Conservation (phyloP, 2,888 invertebrate species). For the Diabrotica balteata region DNA sequence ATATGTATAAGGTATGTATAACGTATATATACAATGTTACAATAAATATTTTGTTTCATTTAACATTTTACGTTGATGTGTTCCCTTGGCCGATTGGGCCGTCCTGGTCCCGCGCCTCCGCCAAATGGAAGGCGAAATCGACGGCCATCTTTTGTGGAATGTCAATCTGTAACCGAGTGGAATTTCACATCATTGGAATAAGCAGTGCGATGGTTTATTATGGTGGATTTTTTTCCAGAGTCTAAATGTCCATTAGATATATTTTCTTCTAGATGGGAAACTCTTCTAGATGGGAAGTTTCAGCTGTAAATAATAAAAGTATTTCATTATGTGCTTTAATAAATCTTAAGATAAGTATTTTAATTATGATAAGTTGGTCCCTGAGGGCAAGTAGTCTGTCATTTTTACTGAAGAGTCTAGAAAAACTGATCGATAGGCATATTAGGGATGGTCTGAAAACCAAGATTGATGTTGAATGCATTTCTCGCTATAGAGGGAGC, state of each 20-base stretch:
- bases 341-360: no score
- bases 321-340: no score
- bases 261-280: no score
- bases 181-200: slow-evolving; percentile 60
- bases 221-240: not conserved
- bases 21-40: slow-evolving; percentile 33
- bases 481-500: no score
- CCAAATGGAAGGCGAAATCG: slow-evolving; percentile 52
- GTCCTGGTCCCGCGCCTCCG: slow-evolving; percentile 59
- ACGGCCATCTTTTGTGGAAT: slow-evolving; percentile 58
- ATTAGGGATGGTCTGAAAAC: no score
- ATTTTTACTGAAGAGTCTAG: no score
- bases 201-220: slow-evolving; percentile 37
- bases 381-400: no score
- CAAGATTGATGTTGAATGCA: no score
- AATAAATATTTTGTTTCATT: slow-evolving; percentile 28
- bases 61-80: slow-evolving; percentile 48
- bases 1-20: slow-evolving; percentile 17
- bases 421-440: no score
- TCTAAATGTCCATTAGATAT: not conserved
- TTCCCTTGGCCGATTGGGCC: slow-evolving; percentile 58
- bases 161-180: slow-evolving; percentile 56
- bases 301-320: no score
- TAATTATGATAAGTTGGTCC: no score
- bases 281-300: no score